A percentile compares a stretch with the other conserved stretches of the same genome.
These are phyloP conservation scores for Cololabis saira DNA, from an alignment of 2,113 vertebrate genomes.

Conservation along the genomic window DNA sequence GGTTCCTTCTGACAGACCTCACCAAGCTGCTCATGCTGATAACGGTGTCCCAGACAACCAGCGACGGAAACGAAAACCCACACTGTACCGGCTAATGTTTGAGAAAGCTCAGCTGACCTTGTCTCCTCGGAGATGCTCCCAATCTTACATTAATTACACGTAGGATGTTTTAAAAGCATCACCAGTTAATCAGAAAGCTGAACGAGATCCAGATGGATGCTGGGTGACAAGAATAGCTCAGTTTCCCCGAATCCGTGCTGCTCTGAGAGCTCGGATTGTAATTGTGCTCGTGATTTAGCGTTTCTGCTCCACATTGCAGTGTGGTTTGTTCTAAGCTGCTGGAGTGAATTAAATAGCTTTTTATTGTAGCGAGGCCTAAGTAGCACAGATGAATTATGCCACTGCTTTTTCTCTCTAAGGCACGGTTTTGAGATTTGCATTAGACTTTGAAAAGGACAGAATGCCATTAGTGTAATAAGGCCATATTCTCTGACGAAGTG, in stretches of 20 bases:
- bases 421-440: conserved; percentile 36
- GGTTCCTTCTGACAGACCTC: conserved; percentile 53
- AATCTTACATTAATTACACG: conserved; percentile 68
- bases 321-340: conserved; percentile 34
- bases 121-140: conserved; percentile 42
- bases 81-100: conserved; percentile 41
- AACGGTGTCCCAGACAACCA: conserved; percentile 52
- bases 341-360: conserved; percentile 54
- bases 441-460: conserved; percentile 30
- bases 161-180: conserved; percentile 43
- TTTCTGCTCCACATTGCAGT: conserved; percentile 30
- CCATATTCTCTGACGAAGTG: conserved; percentile 1
- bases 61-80: conserved; percentile 53
- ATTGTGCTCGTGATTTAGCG: conserved; percentile 30
- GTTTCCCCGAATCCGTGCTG: conserved; percentile 18
- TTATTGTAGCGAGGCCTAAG: conserved; percentile 15
- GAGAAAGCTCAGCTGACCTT: conserved; percentile 56
- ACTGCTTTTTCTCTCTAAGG: not conserved
- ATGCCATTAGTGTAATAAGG: conserved; percentile 46
- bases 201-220: conserved; percentile 50
- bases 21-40: conserved; percentile 67
- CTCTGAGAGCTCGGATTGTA: conserved; percentile 37
- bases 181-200: conserved; percentile 47
- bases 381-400: conserved; percentile 35
- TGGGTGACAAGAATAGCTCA: conserved; percentile 26